These are phyloP conservation scores for Typhlomys cinereus DNA, from an alignment of 2,113 vertebrate genomes.

Conservation along the genomic window DNA sequence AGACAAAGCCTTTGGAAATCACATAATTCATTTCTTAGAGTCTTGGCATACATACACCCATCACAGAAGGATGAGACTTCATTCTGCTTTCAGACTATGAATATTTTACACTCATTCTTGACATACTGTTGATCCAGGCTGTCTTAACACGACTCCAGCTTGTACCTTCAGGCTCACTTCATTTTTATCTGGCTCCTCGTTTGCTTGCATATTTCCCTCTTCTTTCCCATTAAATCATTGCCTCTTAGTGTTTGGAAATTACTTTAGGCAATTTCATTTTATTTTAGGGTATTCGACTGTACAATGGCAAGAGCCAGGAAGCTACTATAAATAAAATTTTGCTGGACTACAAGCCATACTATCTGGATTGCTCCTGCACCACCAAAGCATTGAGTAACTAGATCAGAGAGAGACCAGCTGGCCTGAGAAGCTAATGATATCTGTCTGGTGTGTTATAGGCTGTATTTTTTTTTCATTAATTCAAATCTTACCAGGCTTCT, in stretches of 20 bases:
- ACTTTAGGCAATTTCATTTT: not conserved
- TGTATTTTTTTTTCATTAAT: constrained; percentile 25
- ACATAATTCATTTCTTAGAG: not conserved
- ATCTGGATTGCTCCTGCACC: not conserved
- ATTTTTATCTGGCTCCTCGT: not conserved
- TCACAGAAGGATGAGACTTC: not conserved
- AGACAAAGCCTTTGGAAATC: constrained; percentile 35
- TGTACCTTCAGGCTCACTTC: not conserved
- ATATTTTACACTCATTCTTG: constrained; percentile 33
- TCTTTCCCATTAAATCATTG: not conserved
- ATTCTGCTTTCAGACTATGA: constrained; percentile 13
- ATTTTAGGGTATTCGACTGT: not conserved
- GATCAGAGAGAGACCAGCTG: not conserved
- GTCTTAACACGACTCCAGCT: not conserved
- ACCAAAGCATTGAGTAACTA: not conserved
- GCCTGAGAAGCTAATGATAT: not conserved
- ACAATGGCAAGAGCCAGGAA: not conserved
- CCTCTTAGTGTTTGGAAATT: not conserved
- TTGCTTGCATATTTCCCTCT: not conserved
- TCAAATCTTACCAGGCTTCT: not conserved
- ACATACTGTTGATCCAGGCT: not conserved
- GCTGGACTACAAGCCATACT: not conserved
- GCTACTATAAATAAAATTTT: constrained; percentile 29
- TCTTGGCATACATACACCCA: not conserved
- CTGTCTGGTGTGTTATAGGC: not conserved